phyloP scores from a whole-genome alignment of 1,140 invertebrate genomes.

The Augochlora pura region DNA sequence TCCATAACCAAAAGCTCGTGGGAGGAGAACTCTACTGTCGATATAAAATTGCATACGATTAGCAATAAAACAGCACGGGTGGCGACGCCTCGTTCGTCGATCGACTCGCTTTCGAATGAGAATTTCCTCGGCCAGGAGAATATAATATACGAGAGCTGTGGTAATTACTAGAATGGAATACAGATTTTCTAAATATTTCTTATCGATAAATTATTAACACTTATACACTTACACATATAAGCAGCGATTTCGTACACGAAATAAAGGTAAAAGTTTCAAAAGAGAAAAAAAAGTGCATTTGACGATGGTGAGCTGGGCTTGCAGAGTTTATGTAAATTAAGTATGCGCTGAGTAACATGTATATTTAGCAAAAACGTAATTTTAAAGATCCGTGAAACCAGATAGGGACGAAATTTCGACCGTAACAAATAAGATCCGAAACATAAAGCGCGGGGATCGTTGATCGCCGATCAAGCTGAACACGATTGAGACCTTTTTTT shows the following conservation, averaged over 20 bases:
- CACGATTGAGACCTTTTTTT: slow-evolving; percentile 37
- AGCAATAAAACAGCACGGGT: slow-evolving; percentile 52
- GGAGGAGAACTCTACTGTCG: slow-evolving; percentile 22
- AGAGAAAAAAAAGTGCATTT: slow-evolving; percentile 58
- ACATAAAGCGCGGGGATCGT: slow-evolving; percentile 34
- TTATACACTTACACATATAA: slow-evolving; percentile 61
- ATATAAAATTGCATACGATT: slow-evolving; percentile 39
- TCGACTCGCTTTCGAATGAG: slow-evolving; percentile 48
- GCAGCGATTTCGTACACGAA: slow-evolving; percentile 59
- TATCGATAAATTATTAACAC: slow-evolving; percentile 60
- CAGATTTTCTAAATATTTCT: slow-evolving; percentile 61
- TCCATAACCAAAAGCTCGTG: slow-evolving; percentile 5
- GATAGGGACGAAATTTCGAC: slow-evolving; percentile 36
- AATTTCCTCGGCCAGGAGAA: slow-evolving; percentile 24
- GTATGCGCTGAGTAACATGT: slow-evolving; percentile 58
- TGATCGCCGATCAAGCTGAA: slow-evolving; percentile 33
- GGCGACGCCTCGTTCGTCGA: slow-evolving; percentile 47
- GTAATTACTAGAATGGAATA: slow-evolving; percentile 50
- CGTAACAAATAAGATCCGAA: slow-evolving; percentile 17
- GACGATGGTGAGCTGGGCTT: slow-evolving; percentile 67
- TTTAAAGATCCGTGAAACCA: slow-evolving; percentile 37
- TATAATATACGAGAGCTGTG: slow-evolving; percentile 24
- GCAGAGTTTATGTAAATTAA: slow-evolving; percentile 65
- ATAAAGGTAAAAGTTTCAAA: slow-evolving; percentile 37
- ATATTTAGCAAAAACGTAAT: slow-evolving; percentile 55